Base-by-base conservation (phyloP, 2,888 invertebrate genomes). In the Dromius quadrimaculatus region DNA sequence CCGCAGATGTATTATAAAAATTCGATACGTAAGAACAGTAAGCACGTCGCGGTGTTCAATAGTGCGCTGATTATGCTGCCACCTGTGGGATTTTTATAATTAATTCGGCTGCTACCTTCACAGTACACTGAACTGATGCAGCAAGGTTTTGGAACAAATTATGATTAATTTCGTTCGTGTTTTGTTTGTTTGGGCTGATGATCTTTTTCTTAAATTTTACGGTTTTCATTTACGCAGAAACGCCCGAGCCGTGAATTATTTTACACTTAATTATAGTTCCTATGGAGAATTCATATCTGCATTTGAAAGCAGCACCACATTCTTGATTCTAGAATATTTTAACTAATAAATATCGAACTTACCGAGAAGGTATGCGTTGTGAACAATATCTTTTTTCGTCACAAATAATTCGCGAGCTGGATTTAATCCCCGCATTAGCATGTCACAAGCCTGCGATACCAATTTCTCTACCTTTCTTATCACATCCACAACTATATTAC, bases 401-500 rank as follows among this genome's bases (percentile, higher is more conserved):
- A 11, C 41, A 20, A 47, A 47, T 9, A 19, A 47, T 47, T 9
- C n/a, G 22, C 20, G 28, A 15, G 32, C 17, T 6, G 32, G 34
- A 17, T 57, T 41, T 62, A 62, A 62, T 62, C 62, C 62, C 62
- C 57, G 62, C 62, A 62, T 62, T 62, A 62, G 62, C 62, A 62
- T 62, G 62, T 62, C 62, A 41, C 41, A 62, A 41, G 23, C 38
- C 41, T 11, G 62, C 62, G 62, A 62, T 62, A 41, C 62, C 38
- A 62, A 62, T 62, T 62, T 59, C 59, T 59, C 38, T 28, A 34
- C 28, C 57, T 17, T 57, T 17, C 32, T 11, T 5, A 32, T 17
- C 59, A 36, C 34, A 22, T 47, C 28, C 32, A 57, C 62, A 62
- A 41, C 62, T 62, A 62, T 62, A 62, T 62, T 41, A 62, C 62